Conservation (phyloP, 1,140 invertebrate genomes). For the Nymphalis io region DNA sequence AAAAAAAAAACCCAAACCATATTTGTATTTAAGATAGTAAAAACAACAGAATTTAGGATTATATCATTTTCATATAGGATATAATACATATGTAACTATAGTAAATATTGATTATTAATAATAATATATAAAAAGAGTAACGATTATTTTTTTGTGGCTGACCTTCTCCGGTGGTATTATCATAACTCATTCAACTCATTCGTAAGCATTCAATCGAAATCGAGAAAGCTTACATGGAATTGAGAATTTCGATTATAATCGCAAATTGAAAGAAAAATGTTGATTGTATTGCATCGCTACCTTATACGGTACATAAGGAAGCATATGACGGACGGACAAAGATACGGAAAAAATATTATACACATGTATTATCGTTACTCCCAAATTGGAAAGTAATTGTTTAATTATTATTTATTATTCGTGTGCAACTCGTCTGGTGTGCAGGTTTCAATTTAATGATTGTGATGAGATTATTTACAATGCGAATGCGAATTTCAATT, state of each 20-base stretch:
- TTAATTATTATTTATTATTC: neutral
- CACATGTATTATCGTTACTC: neutral
- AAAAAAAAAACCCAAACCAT: no score
- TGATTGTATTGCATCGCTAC: neutral
- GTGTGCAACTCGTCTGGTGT: no score
- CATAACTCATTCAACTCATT: neutral
- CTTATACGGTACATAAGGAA: conserved; percentile 1
- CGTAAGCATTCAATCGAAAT: neutral
- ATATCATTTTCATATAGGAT: no score
- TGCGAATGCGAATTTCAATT: no score
- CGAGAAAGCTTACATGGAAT: neutral
- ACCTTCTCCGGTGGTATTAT: neutral
- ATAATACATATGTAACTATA: no score
- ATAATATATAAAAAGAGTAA: no score
- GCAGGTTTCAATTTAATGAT: no score
- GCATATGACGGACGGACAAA: neutral
- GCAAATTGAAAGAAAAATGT: neutral
- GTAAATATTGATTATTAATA: no score
- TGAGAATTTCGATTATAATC: neutral
- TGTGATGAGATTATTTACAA: no score
- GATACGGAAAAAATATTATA: neutral
- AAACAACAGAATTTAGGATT: neutral
- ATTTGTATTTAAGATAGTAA: neutral
- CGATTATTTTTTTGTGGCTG: no score
- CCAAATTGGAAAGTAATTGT: conserved; percentile 1